Base-by-base conservation (phyloP, 2,113 vertebrate genomes). In the Callorhinus ursinus region DNA sequence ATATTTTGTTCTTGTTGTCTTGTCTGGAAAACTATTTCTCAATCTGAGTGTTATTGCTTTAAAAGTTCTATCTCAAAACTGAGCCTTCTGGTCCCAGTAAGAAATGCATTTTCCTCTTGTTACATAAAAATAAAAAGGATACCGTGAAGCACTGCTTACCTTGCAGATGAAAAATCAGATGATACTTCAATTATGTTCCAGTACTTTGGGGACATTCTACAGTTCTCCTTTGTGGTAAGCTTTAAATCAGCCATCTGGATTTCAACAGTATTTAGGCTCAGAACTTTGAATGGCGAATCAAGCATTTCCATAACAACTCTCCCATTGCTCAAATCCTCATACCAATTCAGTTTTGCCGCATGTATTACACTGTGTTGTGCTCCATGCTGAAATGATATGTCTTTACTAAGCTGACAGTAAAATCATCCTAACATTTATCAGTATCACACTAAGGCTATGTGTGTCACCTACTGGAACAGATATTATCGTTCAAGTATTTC, bases 221-320 rank as follows among this genome's bases (percentile, higher is more conserved):
- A 21, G 10, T 88, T 90, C 33, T 92, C 36, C 31, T 71, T 88
- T 63, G 42, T 63, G 31, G 33, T 83, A 21, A 85, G 13, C 13
- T 86, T 93, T 57, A 92, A 93, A 71, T 85, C 33, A 83, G 31
- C 57, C 57, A 76, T 81, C 67, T 96, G 71, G 71, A 93, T 95
- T 91, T 81, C 90, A 86, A 83, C 4, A 96, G 42, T 77, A 65
- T 82, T 85, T 65, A 89, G 57, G 10, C 26, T 91, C 57, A 65
- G n/a, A 69, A 76, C 3, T 92, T 84, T 89, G 63, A 92, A 86
- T 28, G 36, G 13, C 4, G 28, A 92, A 79, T 90, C 77, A n/a
- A 76, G 9, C 22, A 88, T 95, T 95, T 93, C 53, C 65, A 2
- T 71, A 76, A 57, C 79, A 89, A 7, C 8, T 82, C 18, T 88